These are phyloP conservation scores for Anableps anableps DNA, from an alignment of 2,797 vertebrate species.

Conservation along the genomic window DNA sequence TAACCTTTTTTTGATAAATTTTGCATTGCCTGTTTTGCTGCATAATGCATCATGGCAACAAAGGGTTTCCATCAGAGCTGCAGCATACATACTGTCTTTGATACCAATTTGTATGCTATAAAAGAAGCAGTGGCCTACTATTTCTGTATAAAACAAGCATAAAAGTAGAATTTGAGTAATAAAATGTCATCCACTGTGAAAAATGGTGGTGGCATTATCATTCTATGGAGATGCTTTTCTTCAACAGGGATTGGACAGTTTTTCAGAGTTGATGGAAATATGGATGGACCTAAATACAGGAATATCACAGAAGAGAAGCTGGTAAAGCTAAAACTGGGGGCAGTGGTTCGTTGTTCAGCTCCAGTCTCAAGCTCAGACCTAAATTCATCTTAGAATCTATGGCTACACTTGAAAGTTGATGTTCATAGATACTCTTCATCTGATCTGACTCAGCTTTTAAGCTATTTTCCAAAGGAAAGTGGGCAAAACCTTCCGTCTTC, in stretches of 20 bases:
- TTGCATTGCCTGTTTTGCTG: neutral
- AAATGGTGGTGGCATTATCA: neutral
- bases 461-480: neutral
- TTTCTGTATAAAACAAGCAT: neutral
- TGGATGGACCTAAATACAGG: neutral
- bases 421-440: neutral
- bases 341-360: too few species aligned
- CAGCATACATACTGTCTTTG: neutral
- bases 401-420: neutral
- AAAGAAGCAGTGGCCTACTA: neutral
- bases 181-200: neutral
- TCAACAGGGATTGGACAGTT: neutral
- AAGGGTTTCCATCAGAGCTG: neutral
- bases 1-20: neutral
- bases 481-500: neutral
- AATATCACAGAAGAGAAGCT: too few species aligned
- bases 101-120: neutral
- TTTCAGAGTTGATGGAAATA: neutral
- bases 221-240: neutral
- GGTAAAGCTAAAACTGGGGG: too few species aligned
- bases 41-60: neutral
- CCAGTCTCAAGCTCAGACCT: neutral
- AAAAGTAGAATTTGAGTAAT: neutral
- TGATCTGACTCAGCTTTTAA: neutral
- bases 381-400: neutral